Conservation (phyloP, 2,888 invertebrate genomes). For the Diarsia brunnea region DNA sequence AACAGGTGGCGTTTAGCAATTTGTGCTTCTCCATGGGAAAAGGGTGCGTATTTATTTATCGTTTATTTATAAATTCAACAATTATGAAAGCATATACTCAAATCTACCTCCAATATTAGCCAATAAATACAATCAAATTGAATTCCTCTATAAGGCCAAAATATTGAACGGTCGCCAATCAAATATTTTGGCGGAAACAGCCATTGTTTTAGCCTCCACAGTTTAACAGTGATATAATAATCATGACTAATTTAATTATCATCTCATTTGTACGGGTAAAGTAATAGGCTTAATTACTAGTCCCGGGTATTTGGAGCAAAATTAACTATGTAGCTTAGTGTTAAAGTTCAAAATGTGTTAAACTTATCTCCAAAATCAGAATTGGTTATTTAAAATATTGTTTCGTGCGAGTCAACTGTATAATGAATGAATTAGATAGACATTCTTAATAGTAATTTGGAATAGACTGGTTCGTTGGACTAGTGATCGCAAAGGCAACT, state of each 20-base stretch:
- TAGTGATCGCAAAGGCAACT: not conserved
- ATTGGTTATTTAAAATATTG: not conserved
- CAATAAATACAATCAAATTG: slow-evolving; percentile 5
- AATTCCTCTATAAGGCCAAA: not conserved
- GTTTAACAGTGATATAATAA: slow-evolving; percentile 41
- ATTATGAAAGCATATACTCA: not conserved
- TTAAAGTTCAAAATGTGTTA: slow-evolving; percentile 16
- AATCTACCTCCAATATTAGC: not conserved
- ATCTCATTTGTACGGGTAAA: slow-evolving; percentile 27
- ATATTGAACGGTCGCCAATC: slow-evolving; percentile 27
- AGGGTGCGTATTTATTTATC: not conserved
- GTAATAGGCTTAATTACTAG: slow-evolving; percentile 24
- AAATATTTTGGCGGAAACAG: slow-evolving; percentile 38
- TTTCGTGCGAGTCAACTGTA: not conserved
- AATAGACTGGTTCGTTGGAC: too few species aligned
- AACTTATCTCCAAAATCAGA: not conserved
- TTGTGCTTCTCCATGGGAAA: not conserved
- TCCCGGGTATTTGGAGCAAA: not conserved
- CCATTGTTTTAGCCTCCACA: slow-evolving; percentile 39
- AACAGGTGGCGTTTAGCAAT: not conserved
- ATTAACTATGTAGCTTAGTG: not conserved
- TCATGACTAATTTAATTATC: slow-evolving; percentile 42
- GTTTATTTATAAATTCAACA: not conserved
- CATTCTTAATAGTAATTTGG: too few species aligned
- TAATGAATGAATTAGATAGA: not conserved